Evolutionary conservation across 2,113 vertebrate species (phyloP).

Genomic region (Cheilinus undulatus): DNA sequence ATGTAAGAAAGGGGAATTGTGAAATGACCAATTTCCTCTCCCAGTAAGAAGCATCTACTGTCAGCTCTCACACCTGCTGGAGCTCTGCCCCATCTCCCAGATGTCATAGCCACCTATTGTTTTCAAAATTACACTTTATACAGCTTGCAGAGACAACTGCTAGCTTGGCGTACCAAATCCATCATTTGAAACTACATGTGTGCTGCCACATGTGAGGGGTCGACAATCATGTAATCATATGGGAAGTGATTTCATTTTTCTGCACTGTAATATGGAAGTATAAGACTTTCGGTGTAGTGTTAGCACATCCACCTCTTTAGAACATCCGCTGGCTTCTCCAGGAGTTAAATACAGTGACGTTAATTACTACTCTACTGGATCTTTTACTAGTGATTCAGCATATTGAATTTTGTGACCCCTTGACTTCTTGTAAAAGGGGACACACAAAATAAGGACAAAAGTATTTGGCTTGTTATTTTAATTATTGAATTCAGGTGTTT

Average conservation of each 20-base stretch:
- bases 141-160: conserved; percentile 14
- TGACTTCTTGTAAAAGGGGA: too few species aligned
- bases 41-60: conserved; percentile 6
- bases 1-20: conserved; percentile 11
- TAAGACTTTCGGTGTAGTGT: not conserved
- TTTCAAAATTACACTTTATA: conserved; percentile 30
- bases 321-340: too few species aligned
- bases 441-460: too few species aligned
- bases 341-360: too few species aligned
- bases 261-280: not conserved
- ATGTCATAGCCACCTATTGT: conserved; percentile 4
- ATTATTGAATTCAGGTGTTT: too few species aligned
- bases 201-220: not conserved
- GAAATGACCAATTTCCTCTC: conserved; percentile 15
- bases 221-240: not conserved
- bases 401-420: too few species aligned
- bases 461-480: too few species aligned
- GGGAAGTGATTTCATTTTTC: not conserved
- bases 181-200: conserved; percentile 3
- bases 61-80: conserved; percentile 16
- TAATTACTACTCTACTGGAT: too few species aligned
- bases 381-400: too few species aligned
- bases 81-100: not conserved
- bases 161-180: not conserved
- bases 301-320: not conserved